Conservation (phyloP, 2,113 vertebrate genomes). For the Pao palembangensis region DNA sequence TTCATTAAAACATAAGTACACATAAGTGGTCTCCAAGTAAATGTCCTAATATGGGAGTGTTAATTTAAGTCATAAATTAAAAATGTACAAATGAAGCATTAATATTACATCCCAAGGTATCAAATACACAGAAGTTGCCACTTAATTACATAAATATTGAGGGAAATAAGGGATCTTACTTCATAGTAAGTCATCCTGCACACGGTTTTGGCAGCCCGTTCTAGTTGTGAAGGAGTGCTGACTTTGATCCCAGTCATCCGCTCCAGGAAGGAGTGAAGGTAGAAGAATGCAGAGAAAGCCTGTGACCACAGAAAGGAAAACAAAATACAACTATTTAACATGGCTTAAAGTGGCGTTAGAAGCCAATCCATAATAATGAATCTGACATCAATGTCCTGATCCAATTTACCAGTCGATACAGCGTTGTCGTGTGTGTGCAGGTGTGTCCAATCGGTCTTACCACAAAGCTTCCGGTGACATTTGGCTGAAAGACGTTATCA, state of each 20-base stretch:
- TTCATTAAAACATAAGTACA: too few species aligned
- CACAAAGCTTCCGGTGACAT: constrained; percentile 68
- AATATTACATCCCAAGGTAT: too few species aligned
- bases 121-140: background rate
- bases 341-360: too few species aligned
- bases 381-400: too few species aligned
- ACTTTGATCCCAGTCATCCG: constrained; percentile 63
- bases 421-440: background rate
- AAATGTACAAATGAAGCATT: too few species aligned
- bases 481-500: constrained; percentile 73
- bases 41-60: too few species aligned
- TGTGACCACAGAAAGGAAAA: constrained; percentile 45
- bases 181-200: constrained; percentile 78
- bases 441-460: constrained; percentile 40
- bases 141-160: background rate
- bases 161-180: constrained; percentile 56
- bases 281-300: constrained; percentile 95
- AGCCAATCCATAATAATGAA: too few species aligned
- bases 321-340: background rate
- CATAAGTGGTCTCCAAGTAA: too few species aligned
- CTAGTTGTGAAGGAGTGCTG: constrained; percentile 70
- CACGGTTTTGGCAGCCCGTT: constrained; percentile 54
- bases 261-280: constrained; percentile 83
- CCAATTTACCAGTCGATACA: background rate
- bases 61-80: too few species aligned